Evolutionary conservation across 1,140 invertebrate species (phyloP).

Genomic region (Ericerus pela): DNA sequence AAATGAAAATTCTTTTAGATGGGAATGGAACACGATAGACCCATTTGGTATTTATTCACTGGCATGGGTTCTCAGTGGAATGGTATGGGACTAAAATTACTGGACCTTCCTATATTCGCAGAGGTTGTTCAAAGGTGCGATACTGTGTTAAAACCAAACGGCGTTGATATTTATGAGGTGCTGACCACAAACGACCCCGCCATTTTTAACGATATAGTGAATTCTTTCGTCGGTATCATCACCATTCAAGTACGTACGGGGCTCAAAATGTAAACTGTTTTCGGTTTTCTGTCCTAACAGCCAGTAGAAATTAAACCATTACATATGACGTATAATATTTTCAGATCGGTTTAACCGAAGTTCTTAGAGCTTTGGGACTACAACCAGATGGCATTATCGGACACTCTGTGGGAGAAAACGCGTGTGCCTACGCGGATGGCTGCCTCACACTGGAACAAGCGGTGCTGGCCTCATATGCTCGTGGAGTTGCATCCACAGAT

Average conservation of each 20-base stretch:
- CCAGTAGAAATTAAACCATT: not conserved
- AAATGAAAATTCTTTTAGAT: not conserved
- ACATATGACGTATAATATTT: conserved; percentile 29
- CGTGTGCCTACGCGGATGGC: conserved; percentile 54
- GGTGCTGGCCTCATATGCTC: conserved; percentile 43
- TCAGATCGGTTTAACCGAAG: conserved; percentile 52
- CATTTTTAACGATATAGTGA: conserved; percentile 42
- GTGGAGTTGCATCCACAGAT: conserved; percentile 43
- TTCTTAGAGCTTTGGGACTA: conserved; percentile 38
- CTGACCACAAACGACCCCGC: conserved; percentile 40
- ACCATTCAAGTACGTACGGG: conserved; percentile 67
- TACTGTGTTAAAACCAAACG: conserved; percentile 38
- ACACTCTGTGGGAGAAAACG: conserved; percentile 48
- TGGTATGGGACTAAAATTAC: conserved; percentile 42
- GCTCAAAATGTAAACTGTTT: conserved; percentile 1
- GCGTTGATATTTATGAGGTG: conserved; percentile 44
- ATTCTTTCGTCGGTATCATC: conserved; percentile 56
- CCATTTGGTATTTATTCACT: conserved; percentile 38
- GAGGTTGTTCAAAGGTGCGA: conserved; percentile 44
- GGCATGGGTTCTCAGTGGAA: conserved; percentile 53
- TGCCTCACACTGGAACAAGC: conserved; percentile 47
- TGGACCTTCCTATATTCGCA: conserved; percentile 49
- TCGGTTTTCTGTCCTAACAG: not conserved
- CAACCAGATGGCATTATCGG: conserved; percentile 49
- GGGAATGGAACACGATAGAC: conserved; percentile 12